Evolutionary conservation across 2,888 invertebrate species (phyloP), one percentile per base, ranked within the genome.

Genomic region (Octonoba sinensis): DNA sequence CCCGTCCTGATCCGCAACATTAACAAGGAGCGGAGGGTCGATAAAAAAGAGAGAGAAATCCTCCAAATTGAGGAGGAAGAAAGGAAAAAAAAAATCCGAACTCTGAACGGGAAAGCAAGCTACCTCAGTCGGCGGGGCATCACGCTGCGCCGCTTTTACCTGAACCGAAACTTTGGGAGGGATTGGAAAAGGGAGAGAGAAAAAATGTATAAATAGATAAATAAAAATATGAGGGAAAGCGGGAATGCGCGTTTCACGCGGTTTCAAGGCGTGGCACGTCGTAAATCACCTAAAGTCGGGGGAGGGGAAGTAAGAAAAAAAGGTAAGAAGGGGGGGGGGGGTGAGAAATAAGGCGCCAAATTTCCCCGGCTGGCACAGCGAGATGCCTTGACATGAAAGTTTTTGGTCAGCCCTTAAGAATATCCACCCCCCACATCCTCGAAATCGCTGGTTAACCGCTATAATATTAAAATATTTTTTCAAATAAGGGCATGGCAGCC

Each of bases 221-320:
- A 75, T 24, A 60, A 18, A 49, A 12, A 18, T 4, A 16, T 46
- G 49, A 22, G 36, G 36, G 47, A 27, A 27, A 18, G 22, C 12
- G 47, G 65, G 65, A 54, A 46, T n/a, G 47, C 56, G 54, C 76
- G 65, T 27, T 76, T 76, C 76, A 69, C 44, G 69, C 69, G 15
- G 69, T 60, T 51, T 46, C 76, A 54, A 76, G 76, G 76, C 76
- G 76, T 69, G 76, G 76, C 69, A 62, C 69, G 64, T 76, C 76
- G 76, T 76, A 76, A 76, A 76, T 76, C 76, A 76, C 76, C 76
- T 47, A 60, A 57, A 74, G 65, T 66, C 56, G 66, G 46, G 46
- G 57, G 44, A 24, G 59, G 70, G 36, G 57, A 59, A 65, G 46
- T 18, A 22, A 56, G 73, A 69, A 56, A 24, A 59, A 67, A 54